Conservation (phyloP, 1,140 invertebrate genomes). For the Pseudomyrmex concolor region DNA sequence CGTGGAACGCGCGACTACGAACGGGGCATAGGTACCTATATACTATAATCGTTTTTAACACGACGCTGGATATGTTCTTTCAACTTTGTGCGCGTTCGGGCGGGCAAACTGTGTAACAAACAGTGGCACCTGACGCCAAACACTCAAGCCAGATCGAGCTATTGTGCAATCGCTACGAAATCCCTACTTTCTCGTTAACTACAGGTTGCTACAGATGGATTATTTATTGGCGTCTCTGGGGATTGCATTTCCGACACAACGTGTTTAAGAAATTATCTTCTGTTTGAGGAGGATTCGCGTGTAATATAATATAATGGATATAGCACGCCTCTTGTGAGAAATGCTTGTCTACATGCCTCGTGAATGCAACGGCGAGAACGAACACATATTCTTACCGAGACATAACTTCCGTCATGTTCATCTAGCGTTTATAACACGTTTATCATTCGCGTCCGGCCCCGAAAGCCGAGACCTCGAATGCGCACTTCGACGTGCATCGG, state of each 20-base stretch:
- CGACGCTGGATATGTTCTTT: constrained; percentile 5
- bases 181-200: neutral
- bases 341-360: neutral
- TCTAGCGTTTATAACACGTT: neutral
- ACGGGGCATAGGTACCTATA: neutral
- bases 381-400: neutral
- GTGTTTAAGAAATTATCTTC: neutral
- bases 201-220: neutral
- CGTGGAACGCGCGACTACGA: constrained; percentile 66
- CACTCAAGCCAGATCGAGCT: too few species aligned
- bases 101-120: neutral
- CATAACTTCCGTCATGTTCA: neutral
- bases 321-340: neutral
- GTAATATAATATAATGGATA: neutral
- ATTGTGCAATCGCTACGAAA: neutral
- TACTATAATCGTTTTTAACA: constrained; percentile 31
- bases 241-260: too few species aligned
- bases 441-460: neutral
- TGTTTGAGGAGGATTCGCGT: too few species aligned
- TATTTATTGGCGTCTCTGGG: neutral
- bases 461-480: neutral
- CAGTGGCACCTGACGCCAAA: neutral
- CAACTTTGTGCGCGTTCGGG: neutral
- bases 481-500: constrained; percentile 4
- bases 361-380: neutral